phyloP scores from a whole-genome alignment of 2,888 invertebrate species.

The Vesta saturnalis region DNA sequence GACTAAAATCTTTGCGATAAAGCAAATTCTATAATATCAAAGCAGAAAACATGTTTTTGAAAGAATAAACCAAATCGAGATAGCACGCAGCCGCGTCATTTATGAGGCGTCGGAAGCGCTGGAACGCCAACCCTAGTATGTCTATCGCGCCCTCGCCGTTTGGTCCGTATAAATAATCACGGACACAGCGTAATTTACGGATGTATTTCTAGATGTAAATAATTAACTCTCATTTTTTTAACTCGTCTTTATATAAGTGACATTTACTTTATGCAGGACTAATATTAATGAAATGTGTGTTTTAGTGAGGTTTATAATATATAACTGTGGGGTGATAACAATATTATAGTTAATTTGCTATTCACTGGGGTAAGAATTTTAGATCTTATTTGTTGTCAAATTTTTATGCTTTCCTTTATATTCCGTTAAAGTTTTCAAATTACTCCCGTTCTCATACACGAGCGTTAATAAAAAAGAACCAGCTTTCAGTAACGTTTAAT shows the following conservation, averaged over 20 bases:
- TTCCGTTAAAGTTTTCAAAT: neutral
- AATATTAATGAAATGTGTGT: neutral
- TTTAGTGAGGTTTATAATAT: neutral
- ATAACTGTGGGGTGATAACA: neutral
- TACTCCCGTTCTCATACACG: neutral
- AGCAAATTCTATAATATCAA: neutral
- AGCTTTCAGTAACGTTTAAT: slow-evolving; percentile 4
- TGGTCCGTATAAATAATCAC: slow-evolving; percentile 27
- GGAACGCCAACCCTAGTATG: slow-evolving; percentile 43
- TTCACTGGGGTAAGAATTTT: neutral
- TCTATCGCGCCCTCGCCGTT: slow-evolving; percentile 36
- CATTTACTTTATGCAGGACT: neutral
- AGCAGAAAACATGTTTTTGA: slow-evolving; percentile 23
- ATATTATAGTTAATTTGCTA: neutral
- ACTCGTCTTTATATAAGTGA: too few relatives aligned
- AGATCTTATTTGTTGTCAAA: neutral
- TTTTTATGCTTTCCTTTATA: slow-evolving; percentile 21
- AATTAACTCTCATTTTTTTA: neutral
- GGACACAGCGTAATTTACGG: slow-evolving; percentile 25
- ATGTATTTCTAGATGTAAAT: neutral
- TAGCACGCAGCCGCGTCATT: slow-evolving; percentile 41
- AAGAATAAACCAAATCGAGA: slow-evolving; percentile 35
- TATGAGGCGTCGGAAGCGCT: slow-evolving; percentile 41
- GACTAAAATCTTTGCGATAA: neutral
- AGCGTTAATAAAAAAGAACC: neutral